A percentile compares a stretch with the other conserved stretches of the same genome.
These are phyloP conservation scores for Ophion costatus DNA, from an alignment of 2,888 invertebrate species.

Conservation along the genomic window DNA sequence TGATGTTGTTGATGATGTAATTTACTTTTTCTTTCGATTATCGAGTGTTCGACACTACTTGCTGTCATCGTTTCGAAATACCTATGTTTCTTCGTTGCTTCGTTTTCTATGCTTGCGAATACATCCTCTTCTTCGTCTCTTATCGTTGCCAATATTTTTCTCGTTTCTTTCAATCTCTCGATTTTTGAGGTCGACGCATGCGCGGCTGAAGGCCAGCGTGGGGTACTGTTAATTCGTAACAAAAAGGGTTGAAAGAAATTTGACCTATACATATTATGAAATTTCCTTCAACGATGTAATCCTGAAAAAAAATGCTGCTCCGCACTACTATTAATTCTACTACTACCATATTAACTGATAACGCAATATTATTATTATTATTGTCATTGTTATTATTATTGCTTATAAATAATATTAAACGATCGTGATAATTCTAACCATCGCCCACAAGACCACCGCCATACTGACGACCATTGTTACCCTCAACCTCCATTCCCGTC, in stretches of 20 bases:
- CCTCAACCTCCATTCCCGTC: not conserved
- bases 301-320: slow-evolving; percentile 41
- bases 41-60: not conserved
- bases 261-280: not conserved
- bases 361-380: slow-evolving; percentile 64
- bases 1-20: not conserved
- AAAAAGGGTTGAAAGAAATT: not conserved
- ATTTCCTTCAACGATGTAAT: not conserved
- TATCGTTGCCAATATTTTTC: not conserved
- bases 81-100: not conserved
- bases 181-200: not conserved
- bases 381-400: slow-evolving; percentile 63
- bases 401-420: slow-evolving; percentile 66
- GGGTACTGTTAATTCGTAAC: slow-evolving; percentile 1
- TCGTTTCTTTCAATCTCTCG: not conserved
- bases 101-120: not conserved
- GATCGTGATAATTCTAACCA: slow-evolving; percentile 54
- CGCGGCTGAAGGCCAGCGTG: slow-evolving; percentile 8
- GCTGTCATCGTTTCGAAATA: slow-evolving; percentile 1
- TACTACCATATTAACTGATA: slow-evolving; percentile 68
- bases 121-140: not conserved
- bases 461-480: slow-evolving; percentile 31
- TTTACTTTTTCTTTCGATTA: not conserved
- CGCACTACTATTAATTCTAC: slow-evolving; percentile 63
- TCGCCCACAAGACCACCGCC: slow-evolving; percentile 32